Base-by-base conservation (phyloP, 2,888 invertebrate genomes). In the Tachina grossa region DNA sequence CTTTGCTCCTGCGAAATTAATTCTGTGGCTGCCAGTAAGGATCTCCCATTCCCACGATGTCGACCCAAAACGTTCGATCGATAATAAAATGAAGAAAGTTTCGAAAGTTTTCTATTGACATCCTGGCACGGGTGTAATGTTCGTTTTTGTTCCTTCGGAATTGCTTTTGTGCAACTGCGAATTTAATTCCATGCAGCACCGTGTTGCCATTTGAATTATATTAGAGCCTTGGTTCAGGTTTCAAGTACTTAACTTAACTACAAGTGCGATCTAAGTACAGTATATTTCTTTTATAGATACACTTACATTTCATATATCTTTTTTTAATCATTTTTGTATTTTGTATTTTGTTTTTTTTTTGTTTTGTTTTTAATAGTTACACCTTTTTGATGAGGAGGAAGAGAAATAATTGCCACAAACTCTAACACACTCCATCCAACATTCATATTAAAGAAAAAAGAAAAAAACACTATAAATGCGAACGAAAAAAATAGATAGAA, bases 321-420 rank as follows among this genome's bases (percentile, higher is more conserved):
- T 49, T 51, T 19, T 49, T 74, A 22, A 19, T 74, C 5, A 43
- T n/a, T 22, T 51, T 51, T 41, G 57, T 57, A 16, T 55, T 49
- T 13, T 22, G n/a, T n/a, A n/a, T n/a, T n/a, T n/a, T n/a, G n/a
- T n/a, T n/a, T n/a, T n/a, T n/a, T n/a, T n/a, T n/a, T n/a, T n/a
- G n/a, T 57, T 16, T 43, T 51, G 51, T 49, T 68, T 59, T 31
- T 66, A 57, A 19, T 76, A 74, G 85, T 83, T 85, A 85, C 85
- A 83, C 85, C 85, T 83, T 68, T 74, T 80, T 77, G 85, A 83
- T 76, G 76, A 83, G 83, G 65, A 83, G 72, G 59, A 72, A 83
- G 66, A 83, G 71, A 85, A 85, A 85, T 85, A 85, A 85, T 85
- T 83, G 85, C 85, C 75, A 80, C 79, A 72, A 76, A 85, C 66